Evolutionary conservation across 2,797 vertebrate genomes (phyloP).

Genomic region (Poeciliopsis paucimaculata): DNA sequence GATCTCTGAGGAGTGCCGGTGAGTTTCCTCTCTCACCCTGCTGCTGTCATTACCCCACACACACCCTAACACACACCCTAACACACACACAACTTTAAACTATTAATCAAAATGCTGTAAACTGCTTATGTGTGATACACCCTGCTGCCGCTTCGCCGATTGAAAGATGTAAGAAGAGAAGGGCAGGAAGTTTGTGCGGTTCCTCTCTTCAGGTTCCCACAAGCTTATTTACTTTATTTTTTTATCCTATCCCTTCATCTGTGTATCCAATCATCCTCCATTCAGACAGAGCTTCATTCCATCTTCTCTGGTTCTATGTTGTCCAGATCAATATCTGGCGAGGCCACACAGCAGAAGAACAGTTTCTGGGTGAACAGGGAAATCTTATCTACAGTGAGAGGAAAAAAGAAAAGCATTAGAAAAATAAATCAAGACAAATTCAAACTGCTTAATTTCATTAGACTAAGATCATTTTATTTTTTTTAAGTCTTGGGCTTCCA

Average conservation of each 20-base stretch:
- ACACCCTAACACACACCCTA: neutral
- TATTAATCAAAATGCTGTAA: neutral
- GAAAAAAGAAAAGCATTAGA: neutral
- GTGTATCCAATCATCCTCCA: neutral
- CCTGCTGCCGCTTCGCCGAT: constrained; percentile 11
- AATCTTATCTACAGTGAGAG: constrained; percentile 65
- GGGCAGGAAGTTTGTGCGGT: neutral
- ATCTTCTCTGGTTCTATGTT: constrained; percentile 74
- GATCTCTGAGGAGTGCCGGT: constrained; percentile 7
- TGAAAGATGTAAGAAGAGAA: constrained; percentile 3
- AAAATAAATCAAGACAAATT: neutral
- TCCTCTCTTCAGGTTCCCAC: constrained; percentile 9
- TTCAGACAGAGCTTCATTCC: constrained; percentile 38
- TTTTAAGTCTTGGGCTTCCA: neutral
- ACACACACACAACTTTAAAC: neutral
- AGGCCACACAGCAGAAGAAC: constrained; percentile 81
- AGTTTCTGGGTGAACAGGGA: constrained; percentile 82
- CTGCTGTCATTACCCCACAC: neutral
- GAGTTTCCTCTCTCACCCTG: neutral
- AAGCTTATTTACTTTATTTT: neutral
- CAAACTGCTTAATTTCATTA: neutral
- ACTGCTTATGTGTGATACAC: constrained; percentile 18
- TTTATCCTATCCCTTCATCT: constrained; percentile 7
- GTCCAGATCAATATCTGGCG: constrained; percentile 80
- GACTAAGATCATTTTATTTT: neutral